These are phyloP conservation scores for Orycteropus afer DNA, from an alignment of 2,113 vertebrate species.

Conservation along the genomic window DNA sequence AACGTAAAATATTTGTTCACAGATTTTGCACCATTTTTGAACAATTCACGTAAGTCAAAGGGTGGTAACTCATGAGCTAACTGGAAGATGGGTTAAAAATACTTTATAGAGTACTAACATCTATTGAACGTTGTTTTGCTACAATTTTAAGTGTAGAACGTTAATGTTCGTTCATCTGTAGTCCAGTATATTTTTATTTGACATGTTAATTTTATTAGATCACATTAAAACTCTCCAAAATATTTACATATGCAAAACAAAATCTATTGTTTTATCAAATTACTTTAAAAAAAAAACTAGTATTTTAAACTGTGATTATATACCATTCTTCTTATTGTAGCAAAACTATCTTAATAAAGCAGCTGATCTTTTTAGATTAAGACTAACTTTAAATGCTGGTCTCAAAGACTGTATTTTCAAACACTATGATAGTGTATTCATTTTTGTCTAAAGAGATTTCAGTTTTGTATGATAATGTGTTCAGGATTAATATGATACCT, in stretches of 20 bases:
- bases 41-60: constrained; percentile 93
- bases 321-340: constrained; percentile 77
- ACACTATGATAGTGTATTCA: not conserved
- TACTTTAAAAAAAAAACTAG: constrained; percentile 26
- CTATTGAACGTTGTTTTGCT: constrained; percentile 85
- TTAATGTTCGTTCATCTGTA: constrained; percentile 35
- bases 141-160: constrained; percentile 52
- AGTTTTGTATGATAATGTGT: constrained; percentile 26
- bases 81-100: constrained; percentile 79
- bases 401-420: constrained; percentile 58
- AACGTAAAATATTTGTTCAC: constrained; percentile 92
- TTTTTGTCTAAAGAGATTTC: constrained; percentile 55
- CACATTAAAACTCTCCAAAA: constrained; percentile 30
- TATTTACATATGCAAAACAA: not conserved
- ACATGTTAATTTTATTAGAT: constrained; percentile 52
- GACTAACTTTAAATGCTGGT: constrained; percentile 80
- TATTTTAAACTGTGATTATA: not conserved
- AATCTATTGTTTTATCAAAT: constrained; percentile 28
- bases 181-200: constrained; percentile 36
- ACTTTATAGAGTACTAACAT: constrained; percentile 83
- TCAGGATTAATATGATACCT: constrained; percentile 48
- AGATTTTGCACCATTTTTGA: constrained; percentile 92
- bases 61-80: constrained; percentile 85
- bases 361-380: constrained; percentile 72
- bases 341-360: constrained; percentile 80